Evolutionary conservation across 2,113 vertebrate genomes (phyloP).

Genomic region (Pseudorasbora parva): DNA sequence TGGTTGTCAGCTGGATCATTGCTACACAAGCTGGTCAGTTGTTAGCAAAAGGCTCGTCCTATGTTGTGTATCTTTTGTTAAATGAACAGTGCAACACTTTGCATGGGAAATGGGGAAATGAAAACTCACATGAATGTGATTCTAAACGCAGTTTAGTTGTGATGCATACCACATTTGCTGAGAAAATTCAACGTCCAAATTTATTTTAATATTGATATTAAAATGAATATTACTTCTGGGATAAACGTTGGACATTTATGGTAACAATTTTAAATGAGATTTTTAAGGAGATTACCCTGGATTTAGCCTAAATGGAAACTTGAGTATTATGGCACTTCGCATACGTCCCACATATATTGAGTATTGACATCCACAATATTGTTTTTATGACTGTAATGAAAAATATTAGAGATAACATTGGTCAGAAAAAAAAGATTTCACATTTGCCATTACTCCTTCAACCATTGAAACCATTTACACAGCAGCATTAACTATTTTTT

Average conservation of each 20-base stretch:
- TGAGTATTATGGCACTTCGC: too few relatives aligned
- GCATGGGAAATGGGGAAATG: conserved; percentile 29
- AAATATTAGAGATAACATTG: too few relatives aligned
- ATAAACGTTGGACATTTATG: neutral
- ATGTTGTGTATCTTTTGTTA: conserved; percentile 8
- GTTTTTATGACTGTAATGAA: too few relatives aligned
- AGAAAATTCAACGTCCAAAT: neutral
- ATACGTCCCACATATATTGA: too few relatives aligned
- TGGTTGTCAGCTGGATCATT: conserved; percentile 12
- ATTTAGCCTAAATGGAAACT: too few relatives aligned
- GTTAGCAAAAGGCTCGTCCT: conserved; percentile 28
- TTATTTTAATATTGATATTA: neutral
- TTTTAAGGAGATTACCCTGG: too few relatives aligned
- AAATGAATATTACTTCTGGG: neutral
- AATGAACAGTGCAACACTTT: neutral
- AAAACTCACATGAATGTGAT: neutral
- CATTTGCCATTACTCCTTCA: too few relatives aligned
- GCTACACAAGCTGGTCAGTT: neutral
- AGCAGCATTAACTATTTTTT: too few relatives aligned
- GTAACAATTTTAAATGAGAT: too few relatives aligned
- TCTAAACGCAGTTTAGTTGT: neutral
- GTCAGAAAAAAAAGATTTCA: too few relatives aligned
- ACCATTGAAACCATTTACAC: too few relatives aligned
- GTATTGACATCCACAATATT: too few relatives aligned
- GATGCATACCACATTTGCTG: neutral